Base-by-base conservation (phyloP, 2,888 invertebrate species). In the Blera fallax region DNA sequence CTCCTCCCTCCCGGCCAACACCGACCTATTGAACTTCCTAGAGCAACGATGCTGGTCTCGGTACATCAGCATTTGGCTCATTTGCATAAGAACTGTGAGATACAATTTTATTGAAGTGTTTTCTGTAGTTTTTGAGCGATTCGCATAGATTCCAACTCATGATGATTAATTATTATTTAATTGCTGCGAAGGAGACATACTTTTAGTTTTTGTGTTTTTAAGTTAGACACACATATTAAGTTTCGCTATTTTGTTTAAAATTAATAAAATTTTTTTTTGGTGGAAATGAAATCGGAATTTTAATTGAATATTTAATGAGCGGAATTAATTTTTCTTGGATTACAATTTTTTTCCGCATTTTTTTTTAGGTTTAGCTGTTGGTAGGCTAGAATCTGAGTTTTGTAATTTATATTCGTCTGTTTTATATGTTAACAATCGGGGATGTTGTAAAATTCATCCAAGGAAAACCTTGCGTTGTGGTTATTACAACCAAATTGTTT, bases 81-180 rank as follows among this genome's bases (percentile, higher is more conserved):
- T 65, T 21, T 50, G 48, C 27, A 67, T 67, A 67, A 67, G 34
- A 67, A 67, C 37, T 52, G 24, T 64, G 34, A 56, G 37, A 34
- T 56, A 45, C 29, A 64, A 45, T 54, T 70, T 40, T 50, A 18
- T 69, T 69, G 32, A 70, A 78, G 50, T 78, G 34, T 62, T 52
- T 78, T 45, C 14, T 18, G 52, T 34, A 16, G 40, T 27, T 58
- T 60, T 29, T 67, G 14, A 58, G 34, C 37, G 29, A 21, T 50
- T 58, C 16, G 60, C 40, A 32, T 40, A 77, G 52, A 69, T 60
- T 50, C 60, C 43, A 24, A 62, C 62, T 14, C 40, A 52, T 54
- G 29, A 45, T 62, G 78, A 83, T 83, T 73, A 67, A 78, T 78
- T 83, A 54, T 37, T n/a, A 78, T 24, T 67, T 52, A 67, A 83